A percentile compares a stretch with the other conserved stretches of the same genome.
Conservation (phyloP, 2,797 vertebrate species). For the Fundulus diaphanus region DNA sequence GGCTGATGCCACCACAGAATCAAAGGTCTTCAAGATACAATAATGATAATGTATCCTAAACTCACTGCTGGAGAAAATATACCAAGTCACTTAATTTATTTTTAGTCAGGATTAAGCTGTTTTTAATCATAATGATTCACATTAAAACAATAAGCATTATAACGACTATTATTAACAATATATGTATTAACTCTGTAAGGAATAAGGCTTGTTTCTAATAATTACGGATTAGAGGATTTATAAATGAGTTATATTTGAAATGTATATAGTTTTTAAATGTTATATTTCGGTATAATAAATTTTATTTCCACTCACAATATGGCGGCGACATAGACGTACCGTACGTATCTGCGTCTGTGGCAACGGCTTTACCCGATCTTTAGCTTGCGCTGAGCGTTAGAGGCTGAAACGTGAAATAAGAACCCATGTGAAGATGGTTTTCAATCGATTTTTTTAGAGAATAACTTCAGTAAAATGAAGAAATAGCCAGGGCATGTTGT, state of each 20-base stretch:
- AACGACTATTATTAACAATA: too few relatives aligned
- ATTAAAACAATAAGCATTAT: too few relatives aligned
- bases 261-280: not conserved
- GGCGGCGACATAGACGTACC: not conserved
- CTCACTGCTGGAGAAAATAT: too few relatives aligned
- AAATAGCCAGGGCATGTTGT: not conserved
- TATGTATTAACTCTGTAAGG: not conserved
- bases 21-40: too few relatives aligned
- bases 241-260: too few relatives aligned
- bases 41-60: too few relatives aligned
- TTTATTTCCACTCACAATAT: slow-evolving; percentile 1
- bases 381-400: not conserved
- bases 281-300: not conserved
- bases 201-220: not conserved
- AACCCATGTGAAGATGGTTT: rapidly evolving
- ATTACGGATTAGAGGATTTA: too few relatives aligned
- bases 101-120: too few relatives aligned
- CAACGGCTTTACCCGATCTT: slow-evolving; percentile 8
- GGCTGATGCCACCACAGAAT: too few relatives aligned
- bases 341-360: not conserved
- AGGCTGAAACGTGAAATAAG: not conserved
- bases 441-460: not conserved
- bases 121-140: too few relatives aligned
- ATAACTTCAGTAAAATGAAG: not conserved
- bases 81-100: too few relatives aligned